Base-by-base conservation (phyloP, 1,140 invertebrate genomes). In the Adelges cooleyi region DNA sequence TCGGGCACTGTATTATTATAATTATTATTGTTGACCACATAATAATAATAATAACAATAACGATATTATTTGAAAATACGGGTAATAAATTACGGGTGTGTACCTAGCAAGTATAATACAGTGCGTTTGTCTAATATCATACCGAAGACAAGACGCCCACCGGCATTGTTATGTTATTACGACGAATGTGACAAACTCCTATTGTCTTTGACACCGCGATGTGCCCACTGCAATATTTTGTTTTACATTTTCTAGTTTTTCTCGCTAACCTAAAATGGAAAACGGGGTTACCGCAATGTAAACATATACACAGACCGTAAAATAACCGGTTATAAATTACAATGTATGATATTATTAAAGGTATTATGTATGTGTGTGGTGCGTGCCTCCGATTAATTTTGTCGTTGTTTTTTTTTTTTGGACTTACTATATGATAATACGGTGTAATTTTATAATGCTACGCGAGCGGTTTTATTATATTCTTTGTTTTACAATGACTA, bases 41-140 rank as follows among this genome's bases (percentile, higher is more conserved):
- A 3, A 33, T 33, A 15, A 9, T 10, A 53, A 33, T 3, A 36
- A n/a, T 33, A 20, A 36, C 22, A 36, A 53, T 53, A 29, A 18
- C 33, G 6, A 8, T 52, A 17, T 13, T 20, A 53, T 18, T 36
- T 27, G 6, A 59, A 44, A 54, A 59, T 59, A 59, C 54, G 54
- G 54, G 54, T 59, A 59, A 59, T 59, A 59, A 59, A 59, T 59
- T 44, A 59, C 54, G 20, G 40, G 40, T 59, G 54, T 59, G 54
- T 36, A 22, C 40, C 40, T 17, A 33, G 11, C 5, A 33, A 6
- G 29, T 33, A 6, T 52, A 29, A n/a, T 27, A 13, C 18, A 17
- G 10, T 52, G 6, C 15, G 17, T 22, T 20, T 20, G 15, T 48
- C 18, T 48, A 33, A 27, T 29, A 52, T 52, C 27, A 54, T 42